These are phyloP conservation scores for Morinoia aosen DNA, from an alignment of 2,888 invertebrate species.

Conservation along the genomic window DNA sequence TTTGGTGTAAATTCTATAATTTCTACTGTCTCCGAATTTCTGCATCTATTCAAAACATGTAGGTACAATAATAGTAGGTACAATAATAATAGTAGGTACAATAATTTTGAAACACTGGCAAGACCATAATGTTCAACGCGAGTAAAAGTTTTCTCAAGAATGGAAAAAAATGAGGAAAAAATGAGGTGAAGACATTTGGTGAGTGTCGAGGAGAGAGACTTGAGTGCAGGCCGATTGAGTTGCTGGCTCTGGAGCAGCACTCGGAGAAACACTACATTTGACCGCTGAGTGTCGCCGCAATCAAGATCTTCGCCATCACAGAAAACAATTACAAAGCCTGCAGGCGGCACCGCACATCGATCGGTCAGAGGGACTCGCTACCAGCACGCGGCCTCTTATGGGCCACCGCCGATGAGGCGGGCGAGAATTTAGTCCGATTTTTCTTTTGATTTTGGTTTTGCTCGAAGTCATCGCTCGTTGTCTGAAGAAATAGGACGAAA, in stretches of 20 bases:
- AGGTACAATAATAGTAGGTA: no score
- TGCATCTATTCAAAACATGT: no score
- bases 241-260: background rate
- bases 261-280: conserved; percentile 18
- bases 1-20: no score
- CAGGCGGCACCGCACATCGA: conserved; percentile 35
- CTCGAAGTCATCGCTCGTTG: background rate
- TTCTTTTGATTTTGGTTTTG: background rate
- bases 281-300: conserved; percentile 48
- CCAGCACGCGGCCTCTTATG: background rate
- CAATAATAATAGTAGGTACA: no score
- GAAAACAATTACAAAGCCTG: conserved; percentile 40
- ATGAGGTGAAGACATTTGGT: background rate
- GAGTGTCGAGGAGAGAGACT: background rate
- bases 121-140: background rate
- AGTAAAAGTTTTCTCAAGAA: background rate
- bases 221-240: conserved; percentile 15
- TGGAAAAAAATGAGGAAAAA: background rate
- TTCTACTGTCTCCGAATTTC: no score
- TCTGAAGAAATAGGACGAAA: background rate
- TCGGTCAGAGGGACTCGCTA: background rate
- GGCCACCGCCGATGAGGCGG: background rate
- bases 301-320: conserved; percentile 50
- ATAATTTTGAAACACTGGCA: background rate
- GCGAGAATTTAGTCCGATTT: background rate